Evolutionary conservation across 2,888 invertebrate species (phyloP).

Genomic region (Ornithoptera priamus): DNA sequence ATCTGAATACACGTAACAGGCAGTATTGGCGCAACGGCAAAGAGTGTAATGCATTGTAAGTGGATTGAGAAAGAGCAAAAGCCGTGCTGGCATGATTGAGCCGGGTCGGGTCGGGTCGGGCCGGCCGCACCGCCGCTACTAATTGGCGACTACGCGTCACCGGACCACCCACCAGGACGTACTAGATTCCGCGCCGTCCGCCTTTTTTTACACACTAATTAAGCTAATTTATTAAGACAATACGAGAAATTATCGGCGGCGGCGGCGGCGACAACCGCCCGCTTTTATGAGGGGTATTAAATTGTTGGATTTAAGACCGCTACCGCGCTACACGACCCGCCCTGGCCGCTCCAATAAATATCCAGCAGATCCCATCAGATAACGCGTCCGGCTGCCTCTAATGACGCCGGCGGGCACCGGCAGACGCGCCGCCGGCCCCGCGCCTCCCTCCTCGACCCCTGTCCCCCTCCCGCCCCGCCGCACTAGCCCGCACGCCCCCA

Average conservation of each 20-base stretch:
- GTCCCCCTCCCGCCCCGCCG: background rate
- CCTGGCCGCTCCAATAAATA: conserved; percentile 65
- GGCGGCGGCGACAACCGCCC: conserved; percentile 35
- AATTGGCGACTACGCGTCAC: conserved; percentile 40
- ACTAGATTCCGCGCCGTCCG: conserved; percentile 69
- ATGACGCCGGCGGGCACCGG: conserved; percentile 30
- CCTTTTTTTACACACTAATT: conserved; percentile 76
- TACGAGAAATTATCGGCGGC: conserved; percentile 70
- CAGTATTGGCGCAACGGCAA: too few species aligned
- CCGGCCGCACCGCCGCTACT: conserved; percentile 27
- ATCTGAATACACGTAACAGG: too few species aligned
- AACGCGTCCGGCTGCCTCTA: conserved; percentile 41
- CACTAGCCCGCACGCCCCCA: background rate
- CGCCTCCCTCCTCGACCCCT: background rate
- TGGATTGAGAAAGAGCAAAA: too few species aligned
- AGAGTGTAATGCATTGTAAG: too few species aligned
- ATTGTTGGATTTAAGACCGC: conserved; percentile 66
- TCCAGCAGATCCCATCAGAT: conserved; percentile 66
- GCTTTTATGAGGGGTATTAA: conserved; percentile 74
- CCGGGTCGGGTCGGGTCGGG: background rate
- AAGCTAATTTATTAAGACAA: conserved; percentile 79
- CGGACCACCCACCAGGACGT: conserved; percentile 68
- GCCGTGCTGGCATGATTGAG: too few species aligned
- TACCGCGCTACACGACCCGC: conserved; percentile 67
- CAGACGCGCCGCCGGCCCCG: conserved; percentile 16